Percentiles rank a stretch among this genome's conserved stretches.
Evolutionary conservation across 2,113 vertebrate species (phyloP).

Genomic region (Serilophus lunatus): DNA sequence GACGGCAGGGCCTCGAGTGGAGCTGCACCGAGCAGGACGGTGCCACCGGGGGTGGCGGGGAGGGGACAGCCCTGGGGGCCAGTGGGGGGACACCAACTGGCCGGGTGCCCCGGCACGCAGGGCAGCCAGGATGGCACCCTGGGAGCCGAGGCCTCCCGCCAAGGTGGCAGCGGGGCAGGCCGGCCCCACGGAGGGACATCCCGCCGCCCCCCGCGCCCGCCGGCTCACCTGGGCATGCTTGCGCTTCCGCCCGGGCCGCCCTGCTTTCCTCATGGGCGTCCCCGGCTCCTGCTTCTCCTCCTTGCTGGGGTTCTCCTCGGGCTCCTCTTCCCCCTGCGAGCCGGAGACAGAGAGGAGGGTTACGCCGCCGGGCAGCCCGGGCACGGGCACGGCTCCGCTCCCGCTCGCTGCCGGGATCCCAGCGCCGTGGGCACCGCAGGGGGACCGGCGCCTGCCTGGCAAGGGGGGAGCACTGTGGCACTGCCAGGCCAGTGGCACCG

Average conservation of each 20-base stretch:
- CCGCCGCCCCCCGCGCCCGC: not conserved
- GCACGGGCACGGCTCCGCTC: fast-evolving
- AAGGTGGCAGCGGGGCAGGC: fast-evolving
- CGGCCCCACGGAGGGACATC: fast-evolving
- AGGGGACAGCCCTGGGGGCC: not conserved
- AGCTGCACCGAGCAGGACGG: fast-evolving
- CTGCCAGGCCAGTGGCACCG: fast-evolving
- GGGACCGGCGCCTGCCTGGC: not conserved
- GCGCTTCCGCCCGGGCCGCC: conserved; percentile 86
- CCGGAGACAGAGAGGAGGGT: conserved; percentile 14
- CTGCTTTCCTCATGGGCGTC: conserved; percentile 79
- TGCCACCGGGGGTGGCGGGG: fast-evolving
- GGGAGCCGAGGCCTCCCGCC: not conserved
- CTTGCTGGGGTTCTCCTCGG: conserved; percentile 74
- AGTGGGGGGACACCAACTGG: not conserved
- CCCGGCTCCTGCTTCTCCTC: conserved; percentile 83
- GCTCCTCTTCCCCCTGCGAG: conserved; percentile 83
- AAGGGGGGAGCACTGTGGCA: fast-evolving
- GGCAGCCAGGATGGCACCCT: not conserved
- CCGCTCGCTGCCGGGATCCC: fast-evolving
- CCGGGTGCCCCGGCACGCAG: not conserved
- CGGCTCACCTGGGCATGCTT: conserved; percentile 87
- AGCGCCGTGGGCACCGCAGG: fast-evolving
- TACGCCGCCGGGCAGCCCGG: fast-evolving
- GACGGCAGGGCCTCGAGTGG: fast-evolving